Evolutionary conservation across 2,113 vertebrate species (phyloP).

Genomic region (Ceratotherium simum): DNA sequence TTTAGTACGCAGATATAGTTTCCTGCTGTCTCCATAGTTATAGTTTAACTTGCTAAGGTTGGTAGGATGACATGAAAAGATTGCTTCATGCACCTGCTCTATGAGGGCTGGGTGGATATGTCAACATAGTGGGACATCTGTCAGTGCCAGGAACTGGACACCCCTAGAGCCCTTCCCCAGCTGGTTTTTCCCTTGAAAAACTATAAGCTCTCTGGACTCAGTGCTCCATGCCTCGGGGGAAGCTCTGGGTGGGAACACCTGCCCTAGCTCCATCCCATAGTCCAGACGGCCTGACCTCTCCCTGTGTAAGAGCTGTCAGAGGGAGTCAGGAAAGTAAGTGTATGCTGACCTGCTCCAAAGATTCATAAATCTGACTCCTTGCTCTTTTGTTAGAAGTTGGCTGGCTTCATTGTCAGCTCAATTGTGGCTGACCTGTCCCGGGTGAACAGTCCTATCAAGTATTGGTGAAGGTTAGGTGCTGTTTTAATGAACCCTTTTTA

Average conservation of each 20-base stretch:
- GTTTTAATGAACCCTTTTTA: conserved; percentile 37
- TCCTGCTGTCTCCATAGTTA: conserved; percentile 49
- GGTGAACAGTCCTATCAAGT: conserved; percentile 10
- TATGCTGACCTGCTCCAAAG: conserved; percentile 1
- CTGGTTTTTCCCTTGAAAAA: neutral
- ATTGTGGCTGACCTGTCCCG: neutral
- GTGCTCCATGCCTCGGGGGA: neutral
- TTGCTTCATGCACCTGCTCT: conserved; percentile 33
- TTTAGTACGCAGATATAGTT: neutral
- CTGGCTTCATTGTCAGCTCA: conserved; percentile 23
- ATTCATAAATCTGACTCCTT: conserved; percentile 23
- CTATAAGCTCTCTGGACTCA: neutral
- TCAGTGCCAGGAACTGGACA: neutral
- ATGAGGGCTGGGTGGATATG: neutral
- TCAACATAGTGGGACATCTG: conserved; percentile 16
- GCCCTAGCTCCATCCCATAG: neutral
- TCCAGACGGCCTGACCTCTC: neutral
- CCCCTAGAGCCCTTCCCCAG: neutral
- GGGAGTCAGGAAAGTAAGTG: neutral
- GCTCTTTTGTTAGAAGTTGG: conserved; percentile 48
- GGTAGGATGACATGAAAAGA: conserved; percentile 54
- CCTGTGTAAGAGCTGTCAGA: neutral
- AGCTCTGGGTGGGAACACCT: neutral
- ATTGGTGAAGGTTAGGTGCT: neutral
- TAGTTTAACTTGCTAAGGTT: conserved; percentile 56